These are phyloP conservation scores for Drosophila phalerata DNA, from an alignment of 2,888 invertebrate species.

Conservation along the genomic window DNA sequence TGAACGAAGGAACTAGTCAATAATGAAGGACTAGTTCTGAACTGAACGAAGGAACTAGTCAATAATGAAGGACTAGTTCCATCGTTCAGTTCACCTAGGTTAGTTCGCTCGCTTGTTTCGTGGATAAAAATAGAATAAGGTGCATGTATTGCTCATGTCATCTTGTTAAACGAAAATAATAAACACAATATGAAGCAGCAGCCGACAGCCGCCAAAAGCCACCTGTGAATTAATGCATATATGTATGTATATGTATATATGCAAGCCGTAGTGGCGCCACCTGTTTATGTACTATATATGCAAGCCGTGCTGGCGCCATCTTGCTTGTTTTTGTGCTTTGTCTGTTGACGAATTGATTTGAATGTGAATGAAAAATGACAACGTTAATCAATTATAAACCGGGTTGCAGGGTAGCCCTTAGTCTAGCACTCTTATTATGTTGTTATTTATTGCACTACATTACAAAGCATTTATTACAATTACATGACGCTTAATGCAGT, in stretches of 20 bases:
- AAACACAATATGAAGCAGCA: constrained; percentile 11
- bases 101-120: not conserved
- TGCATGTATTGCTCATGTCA: constrained; percentile 1
- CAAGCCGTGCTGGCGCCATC: constrained; percentile 12
- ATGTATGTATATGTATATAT: not conserved
- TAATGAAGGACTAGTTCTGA: too few relatives aligned
- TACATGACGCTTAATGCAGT: not conserved
- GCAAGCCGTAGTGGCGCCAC: constrained; percentile 15
- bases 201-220: constrained; percentile 6
- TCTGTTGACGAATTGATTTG: not conserved
- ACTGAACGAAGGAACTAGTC: not conserved
- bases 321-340: constrained; percentile 3
- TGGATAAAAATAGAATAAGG: too few relatives aligned
- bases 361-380: not conserved
- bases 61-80: not conserved
- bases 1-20: not conserved
- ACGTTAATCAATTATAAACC: not conserved
- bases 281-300: constrained; percentile 4
- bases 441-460: constrained; percentile 6
- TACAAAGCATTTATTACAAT: not conserved
- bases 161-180: constrained; percentile 1
- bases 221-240: constrained; percentile 17
- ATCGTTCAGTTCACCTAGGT: not conserved
- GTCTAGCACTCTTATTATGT: not conserved
- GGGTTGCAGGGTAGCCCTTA: not conserved